Conservation (phyloP, 2,888 invertebrate genomes). For the Teinopalpus imperialis region DNA sequence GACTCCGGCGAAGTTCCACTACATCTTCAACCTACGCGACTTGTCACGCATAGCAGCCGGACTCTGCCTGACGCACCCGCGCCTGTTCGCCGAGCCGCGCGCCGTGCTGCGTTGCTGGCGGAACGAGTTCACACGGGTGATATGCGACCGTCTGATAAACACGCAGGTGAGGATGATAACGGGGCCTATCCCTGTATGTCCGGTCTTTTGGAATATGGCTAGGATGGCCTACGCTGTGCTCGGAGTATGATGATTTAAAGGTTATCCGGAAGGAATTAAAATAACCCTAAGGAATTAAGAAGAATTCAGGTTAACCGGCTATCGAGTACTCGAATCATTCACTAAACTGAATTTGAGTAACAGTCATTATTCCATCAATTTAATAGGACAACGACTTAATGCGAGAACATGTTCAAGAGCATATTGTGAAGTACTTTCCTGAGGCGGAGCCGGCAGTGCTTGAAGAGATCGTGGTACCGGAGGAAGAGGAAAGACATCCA, state of each 20-base stretch:
- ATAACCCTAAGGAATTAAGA: too few relatives aligned
- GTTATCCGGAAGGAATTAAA: too few relatives aligned
- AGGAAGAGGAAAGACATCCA: conserved; percentile 49
- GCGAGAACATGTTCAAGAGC: conserved; percentile 80
- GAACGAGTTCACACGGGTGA: conserved; percentile 93
- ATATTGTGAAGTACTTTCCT: conserved; percentile 83
- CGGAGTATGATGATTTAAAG: too few relatives aligned
- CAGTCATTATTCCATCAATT: too few relatives aligned
- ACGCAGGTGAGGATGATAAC: too few relatives aligned
- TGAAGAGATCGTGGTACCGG: conserved; percentile 65
- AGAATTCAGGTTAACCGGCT: too few relatives aligned
- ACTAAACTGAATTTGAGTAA: too few relatives aligned
- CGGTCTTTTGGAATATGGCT: too few relatives aligned
- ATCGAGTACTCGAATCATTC: too few relatives aligned
- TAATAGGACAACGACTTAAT: conserved; percentile 85
- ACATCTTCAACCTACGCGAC: conserved; percentile 96
- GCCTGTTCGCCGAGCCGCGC: conserved; percentile 84
- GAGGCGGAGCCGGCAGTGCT: conserved; percentile 72
- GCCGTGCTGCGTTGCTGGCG: conserved; percentile 94
- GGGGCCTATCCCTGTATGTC: too few relatives aligned
- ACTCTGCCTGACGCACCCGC: conserved; percentile 88
- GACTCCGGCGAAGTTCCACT: conserved; percentile 96
- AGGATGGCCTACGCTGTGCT: too few relatives aligned
- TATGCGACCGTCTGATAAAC: conserved; percentile 92
- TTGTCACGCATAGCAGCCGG: conserved; percentile 93